Percentiles rank a stretch among this genome's conserved stretches.
Conservation (phyloP, 2,888 invertebrate genomes). For the Linnaemya vulpina region DNA sequence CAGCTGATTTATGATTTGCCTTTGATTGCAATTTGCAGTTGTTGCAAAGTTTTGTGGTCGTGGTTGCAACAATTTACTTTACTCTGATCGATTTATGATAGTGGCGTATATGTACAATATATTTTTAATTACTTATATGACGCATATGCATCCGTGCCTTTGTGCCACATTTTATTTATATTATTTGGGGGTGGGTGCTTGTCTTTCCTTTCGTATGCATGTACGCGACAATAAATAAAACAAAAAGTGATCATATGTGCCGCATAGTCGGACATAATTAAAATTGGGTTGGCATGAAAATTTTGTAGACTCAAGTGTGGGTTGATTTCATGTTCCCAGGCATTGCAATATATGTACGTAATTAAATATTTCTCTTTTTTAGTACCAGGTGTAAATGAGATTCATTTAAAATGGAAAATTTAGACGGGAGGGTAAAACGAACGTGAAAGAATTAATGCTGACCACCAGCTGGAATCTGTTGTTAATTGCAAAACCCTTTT, state of each 20-base stretch:
- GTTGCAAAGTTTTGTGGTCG: slow-evolving; percentile 54
- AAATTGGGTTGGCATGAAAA: slow-evolving; percentile 46
- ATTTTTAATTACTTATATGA: slow-evolving; percentile 73
- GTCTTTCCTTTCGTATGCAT: neutral
- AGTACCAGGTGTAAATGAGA: slow-evolving; percentile 60
- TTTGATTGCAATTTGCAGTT: slow-evolving; percentile 75
- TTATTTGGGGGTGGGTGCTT: slow-evolving; percentile 14
- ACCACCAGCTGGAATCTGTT: neutral
- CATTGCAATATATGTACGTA: slow-evolving; percentile 60
- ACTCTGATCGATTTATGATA: slow-evolving; percentile 62
- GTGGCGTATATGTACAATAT: slow-evolving; percentile 41
- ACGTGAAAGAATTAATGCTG: slow-evolving; percentile 18
- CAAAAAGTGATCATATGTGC: slow-evolving; percentile 65
- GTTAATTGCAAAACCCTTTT: no score
- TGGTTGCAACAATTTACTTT: slow-evolving; percentile 55
- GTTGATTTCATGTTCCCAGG: slow-evolving; percentile 55
- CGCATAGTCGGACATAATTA: slow-evolving; percentile 66
- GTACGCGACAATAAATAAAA: slow-evolving; percentile 37
- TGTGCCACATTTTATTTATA: slow-evolving; percentile 54
- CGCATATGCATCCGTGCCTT: slow-evolving; percentile 53
- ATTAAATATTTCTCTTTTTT: slow-evolving; percentile 9
- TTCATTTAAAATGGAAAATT: slow-evolving; percentile 27
- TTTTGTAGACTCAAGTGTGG: slow-evolving; percentile 51
- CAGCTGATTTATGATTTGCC: slow-evolving; percentile 75
- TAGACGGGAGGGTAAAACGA: neutral